These are phyloP conservation scores for Thereva nobilitata DNA, from an alignment of 2,888 invertebrate species.

Conservation along the genomic window DNA sequence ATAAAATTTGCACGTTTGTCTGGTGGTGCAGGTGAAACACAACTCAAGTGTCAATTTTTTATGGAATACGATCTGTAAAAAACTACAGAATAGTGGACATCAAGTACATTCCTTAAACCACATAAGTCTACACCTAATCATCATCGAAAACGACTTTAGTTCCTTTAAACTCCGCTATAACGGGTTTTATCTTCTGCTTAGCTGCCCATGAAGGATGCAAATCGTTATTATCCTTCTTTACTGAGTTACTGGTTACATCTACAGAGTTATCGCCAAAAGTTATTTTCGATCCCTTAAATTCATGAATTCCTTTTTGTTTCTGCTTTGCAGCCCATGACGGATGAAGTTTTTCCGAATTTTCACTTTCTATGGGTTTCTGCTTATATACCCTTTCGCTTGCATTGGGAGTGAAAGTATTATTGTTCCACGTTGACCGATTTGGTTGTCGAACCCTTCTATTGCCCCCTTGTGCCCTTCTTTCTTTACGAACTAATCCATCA, in stretches of 20 bases:
- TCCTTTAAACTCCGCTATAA: slow-evolving; percentile 50
- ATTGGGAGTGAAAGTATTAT: slow-evolving; percentile 39
- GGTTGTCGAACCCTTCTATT: slow-evolving; percentile 48
- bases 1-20: not conserved
- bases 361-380: slow-evolving; percentile 46
- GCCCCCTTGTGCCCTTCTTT: slow-evolving; percentile 50
- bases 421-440: slow-evolving; percentile 47
- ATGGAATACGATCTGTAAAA: no score
- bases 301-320: slow-evolving; percentile 39
- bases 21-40: not conserved
- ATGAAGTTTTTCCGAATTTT: slow-evolving; percentile 37
- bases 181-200: slow-evolving; percentile 51
- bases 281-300: slow-evolving; percentile 43
- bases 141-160: slow-evolving; percentile 53
- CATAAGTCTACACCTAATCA: no score
- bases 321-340: slow-evolving; percentile 45
- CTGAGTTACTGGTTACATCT: slow-evolving; percentile 4
- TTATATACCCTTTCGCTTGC: slow-evolving; percentile 45
- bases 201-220: slow-evolving; percentile 55
- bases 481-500: slow-evolving; percentile 41
- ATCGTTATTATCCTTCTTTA: slow-evolving; percentile 8
- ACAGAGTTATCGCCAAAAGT: slow-evolving; percentile 39
- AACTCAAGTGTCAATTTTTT: not conserved
- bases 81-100: not conserved
- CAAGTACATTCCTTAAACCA: no score